phyloP scores from a whole-genome alignment of 2,888 invertebrate genomes.

The Orthonevra nobilis region DNA sequence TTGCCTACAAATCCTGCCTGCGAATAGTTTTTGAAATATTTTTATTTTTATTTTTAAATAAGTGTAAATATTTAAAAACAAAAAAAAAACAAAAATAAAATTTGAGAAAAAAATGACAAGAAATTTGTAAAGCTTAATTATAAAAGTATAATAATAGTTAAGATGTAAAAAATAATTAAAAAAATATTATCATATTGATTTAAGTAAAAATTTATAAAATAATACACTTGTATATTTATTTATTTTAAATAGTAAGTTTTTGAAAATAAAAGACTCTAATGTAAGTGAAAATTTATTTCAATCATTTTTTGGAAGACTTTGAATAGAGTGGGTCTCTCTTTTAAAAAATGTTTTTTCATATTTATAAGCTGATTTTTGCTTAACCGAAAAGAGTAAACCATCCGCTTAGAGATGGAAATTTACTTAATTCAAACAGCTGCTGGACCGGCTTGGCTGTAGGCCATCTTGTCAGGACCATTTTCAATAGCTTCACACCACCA shows the following conservation, averaged over 20 bases:
- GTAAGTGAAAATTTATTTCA: slow-evolving; percentile 48
- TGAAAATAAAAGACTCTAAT: slow-evolving; percentile 71
- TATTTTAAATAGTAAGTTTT: slow-evolving; percentile 52
- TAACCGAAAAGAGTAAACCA: too few relatives aligned
- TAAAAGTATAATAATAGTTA: slow-evolving; percentile 37
- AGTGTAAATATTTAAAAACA: slow-evolving; percentile 32
- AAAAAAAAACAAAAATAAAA: background rate
- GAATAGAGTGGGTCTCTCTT: background rate
- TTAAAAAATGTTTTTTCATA: too few relatives aligned
- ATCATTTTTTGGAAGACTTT: too few relatives aligned
- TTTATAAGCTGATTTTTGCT: too few relatives aligned
- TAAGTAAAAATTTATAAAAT: background rate
- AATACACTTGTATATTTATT: slow-evolving; percentile 25
- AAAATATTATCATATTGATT: slow-evolving; percentile 14
- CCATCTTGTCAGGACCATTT: too few relatives aligned
- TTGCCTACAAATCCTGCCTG: slow-evolving; percentile 67
- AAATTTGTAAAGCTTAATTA: slow-evolving; percentile 49
- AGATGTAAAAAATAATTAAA: slow-evolving; percentile 5
- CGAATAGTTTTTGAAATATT: slow-evolving; percentile 39
- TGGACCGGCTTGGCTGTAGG: too few relatives aligned
- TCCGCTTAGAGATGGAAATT: too few relatives aligned
- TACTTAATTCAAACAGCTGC: too few relatives aligned
- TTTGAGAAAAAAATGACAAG: slow-evolving; percentile 51
- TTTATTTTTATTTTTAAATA: slow-evolving; percentile 12
- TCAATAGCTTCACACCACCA: too few relatives aligned